These are phyloP conservation scores for Arenaria interpres DNA, from an alignment of 2,113 vertebrate species.

Conservation along the genomic window DNA sequence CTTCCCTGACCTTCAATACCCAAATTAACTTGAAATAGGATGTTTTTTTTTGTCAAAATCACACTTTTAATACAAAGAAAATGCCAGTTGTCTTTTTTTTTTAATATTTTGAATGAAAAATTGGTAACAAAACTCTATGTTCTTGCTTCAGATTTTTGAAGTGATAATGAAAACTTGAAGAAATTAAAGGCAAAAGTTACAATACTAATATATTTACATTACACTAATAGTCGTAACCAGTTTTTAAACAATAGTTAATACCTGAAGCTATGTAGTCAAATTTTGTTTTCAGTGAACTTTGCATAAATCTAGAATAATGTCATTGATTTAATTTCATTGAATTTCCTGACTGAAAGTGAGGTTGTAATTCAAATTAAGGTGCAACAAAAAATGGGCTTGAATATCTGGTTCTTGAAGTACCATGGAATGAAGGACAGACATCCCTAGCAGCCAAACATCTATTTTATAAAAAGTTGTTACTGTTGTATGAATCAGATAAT, in stretches of 20 bases:
- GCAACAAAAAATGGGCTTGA: not conserved
- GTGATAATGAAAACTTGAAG: not conserved
- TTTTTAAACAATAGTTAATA: not conserved
- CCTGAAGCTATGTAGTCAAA: not conserved
- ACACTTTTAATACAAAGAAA: not conserved
- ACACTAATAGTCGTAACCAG: not conserved
- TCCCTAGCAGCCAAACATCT: not conserved
- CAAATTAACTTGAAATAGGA: not conserved
- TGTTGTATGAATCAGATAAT: not conserved
- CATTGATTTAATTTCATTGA: not conserved
- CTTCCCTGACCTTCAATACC: not conserved
- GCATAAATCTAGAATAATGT: not conserved
- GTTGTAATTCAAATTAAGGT: not conserved
- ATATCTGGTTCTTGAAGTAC: not conserved
- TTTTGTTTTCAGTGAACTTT: not conserved
- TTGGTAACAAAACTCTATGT: not conserved
- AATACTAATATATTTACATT: not conserved
- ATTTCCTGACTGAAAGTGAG: not conserved
- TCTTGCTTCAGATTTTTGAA: not conserved
- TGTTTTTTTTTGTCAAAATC: not conserved
- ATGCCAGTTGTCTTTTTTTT: fast-evolving
- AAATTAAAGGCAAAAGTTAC: not conserved
- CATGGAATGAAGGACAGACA: not conserved
- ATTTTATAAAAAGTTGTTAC: not conserved
- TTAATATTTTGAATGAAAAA: not conserved